Evolutionary conservation across 2,888 invertebrate species (phyloP), one percentile per base, ranked within the genome.

Genomic region (Ochlodes sylvanus): DNA sequence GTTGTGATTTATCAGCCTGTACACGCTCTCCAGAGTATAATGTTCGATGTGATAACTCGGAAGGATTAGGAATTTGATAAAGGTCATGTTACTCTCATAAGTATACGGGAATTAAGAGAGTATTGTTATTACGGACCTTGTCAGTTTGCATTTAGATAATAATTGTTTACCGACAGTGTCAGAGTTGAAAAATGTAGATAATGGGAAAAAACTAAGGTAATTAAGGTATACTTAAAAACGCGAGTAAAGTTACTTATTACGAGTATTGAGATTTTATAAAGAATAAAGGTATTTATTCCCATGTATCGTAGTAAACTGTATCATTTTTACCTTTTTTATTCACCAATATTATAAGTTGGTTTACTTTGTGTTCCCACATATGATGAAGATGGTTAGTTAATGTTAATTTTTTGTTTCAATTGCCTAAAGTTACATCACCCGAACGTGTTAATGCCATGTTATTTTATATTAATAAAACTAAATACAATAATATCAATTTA

Each of bases 1-100:
- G 85, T 81, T 73, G 85, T 87, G 91, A 92, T 91, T 92, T 90
- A 89, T 84, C 84, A 84, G 83, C 83, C 85, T 60, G 73, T 73
- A 71, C 68, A 63, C 66, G 50, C 58, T 58, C 56, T 66, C 63
- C 65, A 64, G 61, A 67, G 61, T 55, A 54, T 32, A 27, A 27
- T 66, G 58, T 66, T 52, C 58, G 41, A 66, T 42, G 42, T 67
- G 67, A 67, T 60, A 67, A 61, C 60, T 67, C 67, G 61, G 61
- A 61, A 61, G 67, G 61, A 61, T 67, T 54, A 60, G 60, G 60
- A 57, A 60, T 66, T 66, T 66, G 60, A 66, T 66, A 60, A 66
- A 66, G 66, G 60, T 60, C 66, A 60, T 60, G 60, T 66, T 60
- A 66, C 60, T 66, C 34, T 54, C 57, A 57, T 58, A 50, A 27